Base-by-base conservation (phyloP, 1,140 invertebrate species). In the Bombus superbus region DNA sequence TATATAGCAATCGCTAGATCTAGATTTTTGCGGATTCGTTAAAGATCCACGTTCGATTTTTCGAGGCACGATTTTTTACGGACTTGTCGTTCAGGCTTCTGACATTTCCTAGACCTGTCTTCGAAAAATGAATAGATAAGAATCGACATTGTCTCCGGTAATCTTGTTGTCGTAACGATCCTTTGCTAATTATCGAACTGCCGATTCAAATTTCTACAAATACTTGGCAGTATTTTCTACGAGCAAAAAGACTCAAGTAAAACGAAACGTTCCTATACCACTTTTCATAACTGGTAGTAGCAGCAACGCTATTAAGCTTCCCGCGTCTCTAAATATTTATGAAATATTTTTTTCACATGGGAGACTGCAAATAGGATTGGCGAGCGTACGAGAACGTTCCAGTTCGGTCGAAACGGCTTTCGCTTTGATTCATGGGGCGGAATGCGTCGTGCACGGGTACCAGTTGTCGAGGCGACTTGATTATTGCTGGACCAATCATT, bases 401-500 rank as follows among this genome's bases (percentile, higher is more conserved):
- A 35, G 42, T 22, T 11, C 22, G 32, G 32, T 72, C 47, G 76
- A 73, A 79, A 80, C 71, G 59, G 76, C 64, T 74, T 71, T 79
- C 87, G 83, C 87, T 90, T 88, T 84, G 86, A 87, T 86, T 90
- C 87, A 78, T 76, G 86, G 90, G 86, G 81, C 88, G 69, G 71
- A 90, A 83, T 80, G 79, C 79, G 88, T 87, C 71, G 57, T 80
- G 62, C 78, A 77, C 85, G 85, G 64, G 62, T 81, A 73, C 69
- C 76, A 75, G 79, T 80, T 81, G 83, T 74, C 86, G 88, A 87
- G 86, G 62, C 75, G 83, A 86, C 88, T 91, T 79, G 81, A 86
- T 92, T 88, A 88, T 87, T 90, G 85, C 76, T 79, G 90, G 81
- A 59, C 89, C 85, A 87, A 89, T 91, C 88, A 86, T 91, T 88